Evolutionary conservation across 2,888 invertebrate species (phyloP).

Genomic region (Rhopalosiphum nymphaeae): DNA sequence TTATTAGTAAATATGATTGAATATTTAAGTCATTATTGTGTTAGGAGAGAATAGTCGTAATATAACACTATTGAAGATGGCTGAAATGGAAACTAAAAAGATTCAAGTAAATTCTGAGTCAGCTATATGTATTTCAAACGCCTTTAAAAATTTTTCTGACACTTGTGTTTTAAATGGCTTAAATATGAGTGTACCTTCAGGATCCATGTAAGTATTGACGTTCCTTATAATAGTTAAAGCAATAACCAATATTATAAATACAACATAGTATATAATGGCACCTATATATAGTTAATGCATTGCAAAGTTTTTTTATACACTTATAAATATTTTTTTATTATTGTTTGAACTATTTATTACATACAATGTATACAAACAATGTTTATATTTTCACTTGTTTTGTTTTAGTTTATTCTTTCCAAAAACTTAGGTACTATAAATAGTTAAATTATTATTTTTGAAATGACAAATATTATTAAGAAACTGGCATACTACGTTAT

Average conservation of each 20-base stretch:
- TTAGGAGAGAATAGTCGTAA: background rate
- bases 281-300: background rate
- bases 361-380: background rate
- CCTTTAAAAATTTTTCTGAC: conserved; percentile 23
- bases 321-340: too few relatives aligned
- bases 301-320: background rate
- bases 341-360: too few relatives aligned
- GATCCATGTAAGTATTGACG: conserved; percentile 68
- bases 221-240: background rate
- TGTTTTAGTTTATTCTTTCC: background rate
- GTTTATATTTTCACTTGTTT: background rate
- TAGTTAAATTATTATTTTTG: background rate
- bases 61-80: conserved; percentile 28
- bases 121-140: conserved; percentile 22
- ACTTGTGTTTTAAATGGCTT: conserved; percentile 66
- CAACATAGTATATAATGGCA: background rate
- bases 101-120: background rate
- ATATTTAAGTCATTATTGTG: background rate
- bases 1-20: background rate
- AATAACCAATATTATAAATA: background rate
- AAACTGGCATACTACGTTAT: background rate
- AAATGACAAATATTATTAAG: background rate
- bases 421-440: background rate
- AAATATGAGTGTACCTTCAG: conserved; percentile 68
- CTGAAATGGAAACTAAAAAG: background rate